phyloP scores from a whole-genome alignment of 2,797 vertebrate genomes.

The Propithecus perrieri region DNA sequence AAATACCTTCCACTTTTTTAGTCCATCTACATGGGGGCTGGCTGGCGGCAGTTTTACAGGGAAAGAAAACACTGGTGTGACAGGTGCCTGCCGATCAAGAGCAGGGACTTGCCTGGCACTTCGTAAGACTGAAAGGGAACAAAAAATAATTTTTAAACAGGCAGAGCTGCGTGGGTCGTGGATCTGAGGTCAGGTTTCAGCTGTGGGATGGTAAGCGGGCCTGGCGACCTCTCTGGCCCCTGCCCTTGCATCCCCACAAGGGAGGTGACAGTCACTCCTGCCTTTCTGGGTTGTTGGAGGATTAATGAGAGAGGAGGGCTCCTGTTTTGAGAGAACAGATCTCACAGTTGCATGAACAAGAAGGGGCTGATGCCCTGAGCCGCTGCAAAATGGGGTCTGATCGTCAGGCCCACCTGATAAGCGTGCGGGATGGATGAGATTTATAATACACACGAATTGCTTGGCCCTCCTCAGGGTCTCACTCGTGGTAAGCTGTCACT shows the following conservation, averaged over 20 bases:
- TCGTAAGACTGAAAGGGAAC: neutral
- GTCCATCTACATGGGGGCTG: neutral
- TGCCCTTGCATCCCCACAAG: neutral
- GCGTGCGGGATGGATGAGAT: neutral
- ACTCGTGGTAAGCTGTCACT: fast-evolving
- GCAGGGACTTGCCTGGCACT: neutral
- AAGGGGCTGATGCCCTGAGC: neutral
- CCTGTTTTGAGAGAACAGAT: neutral
- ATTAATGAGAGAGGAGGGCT: neutral
- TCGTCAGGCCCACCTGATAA: fast-evolving
- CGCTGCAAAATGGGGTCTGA: fast-evolving
- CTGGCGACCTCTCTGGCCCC: neutral
- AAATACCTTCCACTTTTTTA: neutral
- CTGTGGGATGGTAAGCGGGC: neutral
- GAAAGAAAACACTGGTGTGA: neutral
- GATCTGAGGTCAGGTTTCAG: neutral
- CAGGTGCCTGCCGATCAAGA: neutral
- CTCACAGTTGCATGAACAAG: neutral
- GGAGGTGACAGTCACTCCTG: fast-evolving
- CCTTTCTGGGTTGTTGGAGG: neutral
- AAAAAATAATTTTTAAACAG: neutral
- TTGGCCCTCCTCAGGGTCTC: neutral
- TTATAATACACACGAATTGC: fast-evolving
- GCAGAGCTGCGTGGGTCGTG: neutral
- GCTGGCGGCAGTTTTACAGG: neutral